These are phyloP conservation scores for Chloebia gouldiae DNA, from an alignment of 2,113 vertebrate species.

Conservation along the genomic window DNA sequence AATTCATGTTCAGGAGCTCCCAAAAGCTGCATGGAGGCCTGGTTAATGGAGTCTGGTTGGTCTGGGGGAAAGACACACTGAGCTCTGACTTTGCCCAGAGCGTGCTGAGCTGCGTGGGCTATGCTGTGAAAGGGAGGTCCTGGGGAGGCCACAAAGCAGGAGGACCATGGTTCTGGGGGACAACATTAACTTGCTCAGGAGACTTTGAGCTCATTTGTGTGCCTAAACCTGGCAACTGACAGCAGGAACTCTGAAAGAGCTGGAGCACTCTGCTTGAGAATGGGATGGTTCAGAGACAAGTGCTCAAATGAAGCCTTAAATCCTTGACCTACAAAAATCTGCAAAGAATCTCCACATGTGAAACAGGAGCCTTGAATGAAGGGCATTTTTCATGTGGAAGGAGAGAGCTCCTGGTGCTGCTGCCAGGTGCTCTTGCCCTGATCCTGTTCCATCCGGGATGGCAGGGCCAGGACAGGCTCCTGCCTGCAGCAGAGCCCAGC, in stretches of 20 bases:
- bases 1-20: background rate
- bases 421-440: background rate
- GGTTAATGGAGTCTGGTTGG: background rate
- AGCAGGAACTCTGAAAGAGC: background rate
- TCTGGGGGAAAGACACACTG: background rate
- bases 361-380: background rate
- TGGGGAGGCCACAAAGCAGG: background rate
- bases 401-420: background rate
- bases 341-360: accelerated
- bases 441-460: background rate
- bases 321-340: background rate
- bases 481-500: background rate
- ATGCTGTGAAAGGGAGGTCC: background rate
- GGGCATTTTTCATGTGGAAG: background rate
- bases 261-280: background rate
- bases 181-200: background rate
- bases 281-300: background rate
- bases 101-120: background rate
- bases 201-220: background rate
- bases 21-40: background rate
- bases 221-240: background rate
- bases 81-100: background rate
- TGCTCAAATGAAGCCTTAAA: background rate
- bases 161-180: accelerated
- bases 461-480: background rate